Percentiles rank a stretch among this genome's conserved stretches.
Evolutionary conservation across 2,888 invertebrate species (phyloP).

Genomic region (Ochropacha duplaris): DNA sequence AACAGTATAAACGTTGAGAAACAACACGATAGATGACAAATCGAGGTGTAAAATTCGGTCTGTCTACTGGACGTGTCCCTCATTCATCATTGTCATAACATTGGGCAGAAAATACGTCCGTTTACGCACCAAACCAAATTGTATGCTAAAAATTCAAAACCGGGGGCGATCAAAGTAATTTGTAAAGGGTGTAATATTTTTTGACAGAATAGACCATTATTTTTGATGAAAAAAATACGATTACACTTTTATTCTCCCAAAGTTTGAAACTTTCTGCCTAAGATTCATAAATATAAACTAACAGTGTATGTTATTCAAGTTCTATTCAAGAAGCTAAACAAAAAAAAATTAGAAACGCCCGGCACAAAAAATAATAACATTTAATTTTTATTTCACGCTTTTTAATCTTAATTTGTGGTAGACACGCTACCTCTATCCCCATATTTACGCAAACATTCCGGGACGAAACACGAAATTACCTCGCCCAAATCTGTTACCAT

Average conservation of each 20-base stretch:
- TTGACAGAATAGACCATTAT: background rate
- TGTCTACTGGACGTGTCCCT: slow-evolving; percentile 29
- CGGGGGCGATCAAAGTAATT: slow-evolving; percentile 13
- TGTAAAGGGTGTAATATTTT: background rate
- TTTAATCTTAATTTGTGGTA: too few relatives aligned
- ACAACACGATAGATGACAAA: slow-evolving; percentile 43
- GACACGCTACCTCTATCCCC: too few relatives aligned
- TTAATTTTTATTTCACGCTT: too few relatives aligned
- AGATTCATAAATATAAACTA: slow-evolving; percentile 15
- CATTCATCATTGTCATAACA: slow-evolving; percentile 53
- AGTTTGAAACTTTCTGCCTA: slow-evolving; percentile 12
- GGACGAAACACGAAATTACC: too few relatives aligned
- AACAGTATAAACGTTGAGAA: too few relatives aligned
- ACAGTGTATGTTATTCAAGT: slow-evolving; percentile 10
- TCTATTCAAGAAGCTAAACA: slow-evolving; percentile 17
- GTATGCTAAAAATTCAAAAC: slow-evolving; percentile 19
- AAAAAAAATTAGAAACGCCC: too few relatives aligned
- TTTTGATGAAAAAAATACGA: background rate
- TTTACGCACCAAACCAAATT: slow-evolving; percentile 33
- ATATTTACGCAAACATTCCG: too few relatives aligned
- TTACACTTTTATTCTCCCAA: slow-evolving; percentile 4
- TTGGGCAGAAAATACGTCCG: slow-evolving; percentile 31
- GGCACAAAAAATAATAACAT: too few relatives aligned
- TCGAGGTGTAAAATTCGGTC: slow-evolving; percentile 35
- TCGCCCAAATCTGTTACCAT: too few relatives aligned